These are phyloP conservation scores for Unio delphinus DNA, from an alignment of 2,888 invertebrate species.

Conservation along the genomic window DNA sequence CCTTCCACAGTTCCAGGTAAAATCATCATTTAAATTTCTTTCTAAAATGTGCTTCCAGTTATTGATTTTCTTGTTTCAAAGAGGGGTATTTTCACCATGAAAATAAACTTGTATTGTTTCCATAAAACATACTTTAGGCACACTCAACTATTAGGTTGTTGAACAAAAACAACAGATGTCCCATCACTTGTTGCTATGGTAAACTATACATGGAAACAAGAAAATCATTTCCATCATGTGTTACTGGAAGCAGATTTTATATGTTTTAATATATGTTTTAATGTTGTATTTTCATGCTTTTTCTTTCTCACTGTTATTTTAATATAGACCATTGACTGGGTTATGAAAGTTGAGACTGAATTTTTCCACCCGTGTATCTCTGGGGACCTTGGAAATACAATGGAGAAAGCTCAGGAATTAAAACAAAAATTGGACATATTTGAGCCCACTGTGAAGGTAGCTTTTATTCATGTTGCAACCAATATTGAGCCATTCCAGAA, in stretches of 20 bases:
- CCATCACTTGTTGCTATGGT: too few relatives aligned
- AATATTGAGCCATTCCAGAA: too few relatives aligned
- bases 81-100: too few relatives aligned
- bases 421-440: slow-evolving; percentile 61
- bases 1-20: slow-evolving; percentile 67
- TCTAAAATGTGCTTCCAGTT: not conserved
- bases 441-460: slow-evolving; percentile 64
- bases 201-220: not conserved
- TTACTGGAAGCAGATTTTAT: slow-evolving; percentile 1
- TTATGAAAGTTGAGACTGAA: slow-evolving; percentile 62
- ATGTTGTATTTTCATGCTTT: slow-evolving; percentile 14
- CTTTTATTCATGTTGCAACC: too few relatives aligned
- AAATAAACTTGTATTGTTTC: too few relatives aligned
- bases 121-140: too few relatives aligned
- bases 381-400: slow-evolving; percentile 59
- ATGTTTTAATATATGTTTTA: slow-evolving; percentile 4
- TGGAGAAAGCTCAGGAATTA: slow-evolving; percentile 56
- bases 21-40: not conserved
- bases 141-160: too few relatives aligned
- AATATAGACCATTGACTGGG: slow-evolving; percentile 65
- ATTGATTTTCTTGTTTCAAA: not conserved
- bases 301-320: not conserved
- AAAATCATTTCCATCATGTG: slow-evolving; percentile 2
- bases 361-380: slow-evolving; percentile 65
- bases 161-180: too few relatives aligned